Percentiles rank a stretch among this genome's conserved stretches.
Conservation (phyloP, 2,113 vertebrate species). For the Onychostruthus taczanowskii region DNA sequence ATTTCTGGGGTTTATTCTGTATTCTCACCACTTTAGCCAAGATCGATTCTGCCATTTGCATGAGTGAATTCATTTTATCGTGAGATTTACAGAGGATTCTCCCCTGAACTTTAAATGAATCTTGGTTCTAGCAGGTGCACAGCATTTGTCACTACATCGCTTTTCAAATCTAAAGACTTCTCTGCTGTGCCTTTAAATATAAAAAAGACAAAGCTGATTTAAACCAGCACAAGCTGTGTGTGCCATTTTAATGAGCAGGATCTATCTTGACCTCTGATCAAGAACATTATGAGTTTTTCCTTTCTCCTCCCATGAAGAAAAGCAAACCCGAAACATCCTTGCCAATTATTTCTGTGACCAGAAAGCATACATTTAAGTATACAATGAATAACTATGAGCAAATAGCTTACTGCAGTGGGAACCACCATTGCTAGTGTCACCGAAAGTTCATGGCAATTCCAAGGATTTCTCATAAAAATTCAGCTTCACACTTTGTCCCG, state of each 20-base stretch:
- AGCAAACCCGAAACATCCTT: conserved; percentile 3
- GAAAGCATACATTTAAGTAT: conserved; percentile 7
- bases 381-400: conserved; percentile 28
- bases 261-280: conserved; percentile 16
- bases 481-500: conserved; percentile 45
- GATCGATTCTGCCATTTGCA: background rate
- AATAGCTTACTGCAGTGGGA: conserved; percentile 19
- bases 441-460: conserved; percentile 56
- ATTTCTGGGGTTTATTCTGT: background rate
- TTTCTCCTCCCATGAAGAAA: conserved; percentile 39
- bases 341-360: conserved; percentile 47
- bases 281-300: background rate
- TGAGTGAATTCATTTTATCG: background rate
- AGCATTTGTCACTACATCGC: background rate
- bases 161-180: background rate
- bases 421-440: conserved; percentile 45
- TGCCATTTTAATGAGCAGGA: background rate
- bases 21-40: background rate
- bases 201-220: conserved; percentile 26
- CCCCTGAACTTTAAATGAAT: background rate
- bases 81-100: background rate
- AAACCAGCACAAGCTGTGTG: conserved; percentile 12
- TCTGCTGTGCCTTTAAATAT: background rate
- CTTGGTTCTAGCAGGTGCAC: background rate
- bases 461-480: conserved; percentile 58